A percentile compares a stretch with the other conserved stretches of the same genome.
Evolutionary conservation across 2,797 vertebrate species (phyloP).

Genomic region (Pelochelys cantorii): DNA sequence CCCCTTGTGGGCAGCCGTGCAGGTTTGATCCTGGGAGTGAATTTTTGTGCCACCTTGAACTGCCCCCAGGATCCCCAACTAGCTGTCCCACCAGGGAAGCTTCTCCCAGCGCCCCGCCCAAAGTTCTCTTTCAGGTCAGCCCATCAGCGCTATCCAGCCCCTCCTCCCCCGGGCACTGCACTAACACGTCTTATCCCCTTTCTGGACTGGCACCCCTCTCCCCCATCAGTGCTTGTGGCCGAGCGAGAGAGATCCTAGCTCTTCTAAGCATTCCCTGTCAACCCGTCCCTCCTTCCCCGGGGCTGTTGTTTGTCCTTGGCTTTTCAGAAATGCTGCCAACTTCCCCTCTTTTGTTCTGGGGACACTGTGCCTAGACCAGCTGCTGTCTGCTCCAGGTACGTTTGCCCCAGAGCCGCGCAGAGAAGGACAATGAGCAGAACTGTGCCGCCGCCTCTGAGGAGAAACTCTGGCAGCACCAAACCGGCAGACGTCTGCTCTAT

Average conservation of each 20-base stretch:
- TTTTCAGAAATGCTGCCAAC: slow-evolving; percentile 74
- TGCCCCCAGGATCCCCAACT: background rate
- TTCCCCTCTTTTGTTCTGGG: slow-evolving; percentile 64
- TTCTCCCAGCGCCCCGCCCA: background rate
- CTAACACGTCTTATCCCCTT: slow-evolving; percentile 57
- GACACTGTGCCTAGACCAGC: slow-evolving; percentile 67
- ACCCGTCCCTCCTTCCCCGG: slow-evolving; percentile 56
- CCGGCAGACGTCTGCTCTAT: slow-evolving; percentile 73
- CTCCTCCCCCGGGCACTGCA: background rate
- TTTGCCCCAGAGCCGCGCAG: background rate
- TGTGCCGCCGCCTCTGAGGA: slow-evolving; percentile 70
- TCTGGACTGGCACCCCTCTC: slow-evolving; percentile 48
- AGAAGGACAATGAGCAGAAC: slow-evolving; percentile 38
- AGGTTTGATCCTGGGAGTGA: rapidly evolving
- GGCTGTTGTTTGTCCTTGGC: slow-evolving; percentile 58
- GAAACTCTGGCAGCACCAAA: slow-evolving; percentile 72
- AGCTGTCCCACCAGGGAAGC: background rate
- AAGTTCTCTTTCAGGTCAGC: slow-evolving; percentile 20
- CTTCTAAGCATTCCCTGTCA: slow-evolving; percentile 59
- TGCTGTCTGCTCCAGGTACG: slow-evolving; percentile 69
- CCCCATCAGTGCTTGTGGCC: slow-evolving; percentile 44
- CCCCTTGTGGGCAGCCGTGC: rapidly evolving
- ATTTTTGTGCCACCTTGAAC: background rate
- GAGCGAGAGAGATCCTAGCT: slow-evolving; percentile 29
- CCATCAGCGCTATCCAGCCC: slow-evolving; percentile 14